Evolutionary conservation across 2,113 vertebrate genomes (phyloP).

Genomic region (Nycticebus coucang): DNA sequence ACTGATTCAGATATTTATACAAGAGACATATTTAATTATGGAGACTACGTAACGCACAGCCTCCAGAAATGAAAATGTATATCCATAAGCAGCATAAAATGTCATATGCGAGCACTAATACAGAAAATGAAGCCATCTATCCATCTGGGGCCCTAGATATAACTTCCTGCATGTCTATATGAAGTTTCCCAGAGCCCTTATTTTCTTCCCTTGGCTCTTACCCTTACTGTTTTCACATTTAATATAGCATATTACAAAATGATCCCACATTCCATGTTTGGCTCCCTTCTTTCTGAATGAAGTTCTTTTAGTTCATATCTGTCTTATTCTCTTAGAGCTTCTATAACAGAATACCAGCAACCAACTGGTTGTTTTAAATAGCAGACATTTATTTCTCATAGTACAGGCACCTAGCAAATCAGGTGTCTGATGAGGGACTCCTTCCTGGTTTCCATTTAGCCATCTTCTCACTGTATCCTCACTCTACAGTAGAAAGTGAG

Average conservation of each 20-base stretch:
- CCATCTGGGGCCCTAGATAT: neutral
- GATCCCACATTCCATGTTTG: neutral
- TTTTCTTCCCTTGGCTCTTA: neutral
- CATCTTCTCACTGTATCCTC: neutral
- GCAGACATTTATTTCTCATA: neutral
- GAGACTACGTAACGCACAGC: neutral
- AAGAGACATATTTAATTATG: constrained; percentile 42
- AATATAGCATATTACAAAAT: neutral
- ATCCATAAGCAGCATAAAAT: neutral
- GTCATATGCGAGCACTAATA: neutral
- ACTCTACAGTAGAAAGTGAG: neutral
- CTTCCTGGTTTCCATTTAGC: neutral
- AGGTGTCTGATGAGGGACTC: neutral
- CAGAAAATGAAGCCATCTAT: neutral
- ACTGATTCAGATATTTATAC: neutral
- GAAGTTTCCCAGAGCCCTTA: neutral
- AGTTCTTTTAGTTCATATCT: neutral
- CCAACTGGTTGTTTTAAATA: neutral
- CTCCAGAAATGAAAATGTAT: neutral
- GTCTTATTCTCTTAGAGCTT: neutral
- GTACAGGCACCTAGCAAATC: neutral
- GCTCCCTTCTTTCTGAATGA: neutral
- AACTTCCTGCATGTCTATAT: neutral
- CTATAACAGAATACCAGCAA: neutral
- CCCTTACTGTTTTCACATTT: neutral